These are phyloP conservation scores for Poecilia picta DNA, from an alignment of 2,797 vertebrate genomes.

Conservation along the genomic window DNA sequence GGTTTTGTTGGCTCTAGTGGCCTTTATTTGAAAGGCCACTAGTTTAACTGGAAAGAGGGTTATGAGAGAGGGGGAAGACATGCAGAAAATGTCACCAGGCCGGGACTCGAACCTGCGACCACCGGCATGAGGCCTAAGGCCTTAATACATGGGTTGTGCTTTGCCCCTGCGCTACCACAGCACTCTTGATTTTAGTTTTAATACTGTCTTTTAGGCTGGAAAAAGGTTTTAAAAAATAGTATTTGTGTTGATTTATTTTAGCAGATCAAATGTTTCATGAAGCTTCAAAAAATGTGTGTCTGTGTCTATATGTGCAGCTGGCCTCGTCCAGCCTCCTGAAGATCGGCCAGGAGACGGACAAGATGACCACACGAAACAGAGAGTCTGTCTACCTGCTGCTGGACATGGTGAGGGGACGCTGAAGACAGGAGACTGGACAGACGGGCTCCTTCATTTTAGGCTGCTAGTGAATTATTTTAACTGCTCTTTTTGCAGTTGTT, in stretches of 20 bases:
- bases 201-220: background rate
- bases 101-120: too few relatives aligned
- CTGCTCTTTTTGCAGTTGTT: background rate
- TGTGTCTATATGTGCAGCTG: constrained; percentile 78
- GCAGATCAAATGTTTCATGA: background rate
- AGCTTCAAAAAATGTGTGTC: background rate
- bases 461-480: background rate
- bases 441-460: background rate
- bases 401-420: constrained; percentile 89
- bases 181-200: background rate
- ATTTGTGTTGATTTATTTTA: background rate
- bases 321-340: constrained; percentile 97
- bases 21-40: too few relatives aligned
- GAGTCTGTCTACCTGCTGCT: constrained; percentile 98
- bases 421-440: background rate
- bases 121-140: too few relatives aligned
- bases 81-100: too few relatives aligned
- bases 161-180: too few relatives aligned
- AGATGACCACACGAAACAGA: constrained; percentile 96
- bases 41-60: too few relatives aligned
- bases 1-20: too few relatives aligned
- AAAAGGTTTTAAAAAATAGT: background rate
- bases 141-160: too few relatives aligned
- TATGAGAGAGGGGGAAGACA: too few relatives aligned
- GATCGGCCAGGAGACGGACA: constrained; percentile 98